Conservation (phyloP, 2,888 invertebrate species). For the Xestoiulus laeticollis region DNA sequence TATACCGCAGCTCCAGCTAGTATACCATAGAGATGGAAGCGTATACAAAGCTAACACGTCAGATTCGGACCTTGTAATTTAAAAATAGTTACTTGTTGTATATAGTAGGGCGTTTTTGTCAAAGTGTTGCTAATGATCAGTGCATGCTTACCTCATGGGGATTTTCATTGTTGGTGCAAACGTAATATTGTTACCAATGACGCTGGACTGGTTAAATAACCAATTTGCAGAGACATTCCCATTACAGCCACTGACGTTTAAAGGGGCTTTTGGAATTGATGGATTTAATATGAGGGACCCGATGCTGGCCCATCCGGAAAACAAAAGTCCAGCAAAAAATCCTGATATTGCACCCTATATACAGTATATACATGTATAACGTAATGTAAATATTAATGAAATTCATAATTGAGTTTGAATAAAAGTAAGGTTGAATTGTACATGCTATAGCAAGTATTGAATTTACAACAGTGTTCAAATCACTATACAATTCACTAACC, state of each 20-base stretch:
- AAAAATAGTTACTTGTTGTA: background rate
- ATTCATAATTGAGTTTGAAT: background rate
- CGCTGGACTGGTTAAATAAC: background rate
- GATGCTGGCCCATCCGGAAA: constrained; percentile 49
- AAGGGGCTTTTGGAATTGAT: background rate
- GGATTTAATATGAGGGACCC: background rate
- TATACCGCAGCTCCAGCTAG: background rate
- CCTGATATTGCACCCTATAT: constrained; percentile 31
- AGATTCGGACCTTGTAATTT: background rate
- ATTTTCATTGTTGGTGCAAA: background rate
- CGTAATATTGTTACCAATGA: background rate
- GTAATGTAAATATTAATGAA: background rate
- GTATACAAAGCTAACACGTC: background rate
- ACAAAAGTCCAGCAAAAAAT: constrained; percentile 20
- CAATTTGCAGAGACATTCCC: background rate
- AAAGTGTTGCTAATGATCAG: background rate
- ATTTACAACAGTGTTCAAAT: too few species aligned
- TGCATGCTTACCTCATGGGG: background rate
- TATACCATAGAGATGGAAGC: background rate
- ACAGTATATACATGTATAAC: background rate
- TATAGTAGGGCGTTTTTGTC: background rate
- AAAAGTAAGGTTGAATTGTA: too few species aligned
- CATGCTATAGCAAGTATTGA: background rate
- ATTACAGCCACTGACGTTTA: constrained; percentile 20
- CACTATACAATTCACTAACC: too few species aligned